Evolutionary conservation across 2,888 invertebrate species (phyloP).

Genomic region (Tiliacea citrago): DNA sequence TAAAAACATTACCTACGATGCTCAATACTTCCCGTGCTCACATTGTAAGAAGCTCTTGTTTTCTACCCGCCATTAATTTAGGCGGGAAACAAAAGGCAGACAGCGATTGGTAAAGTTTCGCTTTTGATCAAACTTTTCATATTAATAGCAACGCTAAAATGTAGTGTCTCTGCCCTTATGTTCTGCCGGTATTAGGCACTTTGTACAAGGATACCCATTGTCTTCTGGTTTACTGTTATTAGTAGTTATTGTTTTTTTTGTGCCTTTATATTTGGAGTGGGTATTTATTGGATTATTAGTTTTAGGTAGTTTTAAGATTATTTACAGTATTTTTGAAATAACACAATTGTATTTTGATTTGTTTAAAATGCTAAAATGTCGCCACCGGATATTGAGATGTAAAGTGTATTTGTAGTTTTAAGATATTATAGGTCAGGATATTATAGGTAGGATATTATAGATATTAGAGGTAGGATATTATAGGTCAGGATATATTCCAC

Average conservation of each 20-base stretch:
- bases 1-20: constrained; percentile 44
- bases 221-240: not conserved
- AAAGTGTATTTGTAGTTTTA: too few relatives aligned
- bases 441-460: too few relatives aligned
- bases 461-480: too few relatives aligned
- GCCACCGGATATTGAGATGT: too few relatives aligned
- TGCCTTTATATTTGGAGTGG: not conserved
- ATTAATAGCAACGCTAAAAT: constrained; percentile 74
- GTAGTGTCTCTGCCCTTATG: constrained; percentile 58
- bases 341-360: too few relatives aligned
- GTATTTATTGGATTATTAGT: too few relatives aligned
- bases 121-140: constrained; percentile 81
- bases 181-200: constrained; percentile 51
- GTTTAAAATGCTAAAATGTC: too few relatives aligned
- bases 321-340: too few relatives aligned
- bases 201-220: constrained; percentile 46
- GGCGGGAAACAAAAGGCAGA: constrained; percentile 72
- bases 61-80: constrained; percentile 74
- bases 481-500: too few relatives aligned
- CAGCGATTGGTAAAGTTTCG: constrained; percentile 81
- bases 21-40: constrained; percentile 43
- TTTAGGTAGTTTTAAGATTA: too few relatives aligned
- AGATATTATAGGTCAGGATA: too few relatives aligned
- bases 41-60: constrained; percentile 55
- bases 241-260: constrained; percentile 17